Percentiles rank a stretch among this genome's conserved stretches.
phyloP scores from a whole-genome alignment of 2,113 vertebrate genomes.

The Dicentrarchus labrax region DNA sequence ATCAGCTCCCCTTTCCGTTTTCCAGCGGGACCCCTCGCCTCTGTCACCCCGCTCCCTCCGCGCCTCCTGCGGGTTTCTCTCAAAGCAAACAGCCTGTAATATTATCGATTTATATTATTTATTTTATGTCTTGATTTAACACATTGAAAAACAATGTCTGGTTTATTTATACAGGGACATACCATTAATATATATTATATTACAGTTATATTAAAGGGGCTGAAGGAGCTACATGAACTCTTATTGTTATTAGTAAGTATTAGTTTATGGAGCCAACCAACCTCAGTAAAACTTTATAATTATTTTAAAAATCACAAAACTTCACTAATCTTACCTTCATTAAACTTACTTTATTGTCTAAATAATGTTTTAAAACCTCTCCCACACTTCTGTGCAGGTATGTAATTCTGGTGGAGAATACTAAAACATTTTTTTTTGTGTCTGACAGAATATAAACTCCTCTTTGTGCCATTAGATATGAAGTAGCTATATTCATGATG shows the following conservation, averaged over 20 bases:
- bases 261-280: background rate
- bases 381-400: background rate
- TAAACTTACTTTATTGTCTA: background rate
- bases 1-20: constrained; percentile 79
- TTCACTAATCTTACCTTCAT: background rate
- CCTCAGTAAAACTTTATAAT: background rate
- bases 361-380: background rate
- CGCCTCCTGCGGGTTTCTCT: constrained; percentile 33
- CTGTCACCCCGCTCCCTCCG: constrained; percentile 35
- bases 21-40: constrained; percentile 51
- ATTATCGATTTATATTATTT: too few relatives aligned
- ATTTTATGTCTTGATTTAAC: background rate
- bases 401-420: background rate
- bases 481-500: background rate
- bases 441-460: too few relatives aligned
- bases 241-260: background rate
- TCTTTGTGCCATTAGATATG: too few relatives aligned
- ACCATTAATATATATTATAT: background rate
- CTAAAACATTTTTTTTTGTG: background rate
- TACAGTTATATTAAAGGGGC: background rate
- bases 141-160: too few relatives aligned
- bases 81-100: background rate
- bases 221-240: too few relatives aligned
- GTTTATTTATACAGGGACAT: background rate
- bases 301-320: background rate